Conservation (phyloP, 2,797 vertebrate species). For the Pangasius krempfi region DNA sequence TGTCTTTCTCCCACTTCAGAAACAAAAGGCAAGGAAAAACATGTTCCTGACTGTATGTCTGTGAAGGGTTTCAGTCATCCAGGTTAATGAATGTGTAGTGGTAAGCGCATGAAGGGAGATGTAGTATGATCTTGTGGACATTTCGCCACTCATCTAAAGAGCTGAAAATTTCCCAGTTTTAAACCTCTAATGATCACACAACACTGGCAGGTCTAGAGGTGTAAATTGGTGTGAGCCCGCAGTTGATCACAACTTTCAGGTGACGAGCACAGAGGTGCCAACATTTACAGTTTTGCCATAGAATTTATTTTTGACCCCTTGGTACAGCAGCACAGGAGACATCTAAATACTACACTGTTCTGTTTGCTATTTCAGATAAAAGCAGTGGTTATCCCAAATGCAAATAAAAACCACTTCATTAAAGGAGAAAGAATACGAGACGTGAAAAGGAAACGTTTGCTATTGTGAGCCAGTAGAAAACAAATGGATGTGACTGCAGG, state of each 20-base stretch:
- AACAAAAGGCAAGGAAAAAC: conserved; percentile 17
- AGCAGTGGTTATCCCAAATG: not conserved
- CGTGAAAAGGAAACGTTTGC: not conserved
- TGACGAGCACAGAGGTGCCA: conserved; percentile 12
- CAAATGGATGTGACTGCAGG: not conserved
- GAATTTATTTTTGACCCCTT: not conserved
- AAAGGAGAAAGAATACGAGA: not conserved
- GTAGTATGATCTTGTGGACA: not conserved
- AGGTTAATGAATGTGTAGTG: conserved; percentile 15
- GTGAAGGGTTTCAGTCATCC: conserved; percentile 11
- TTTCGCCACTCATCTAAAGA: conserved; percentile 1
- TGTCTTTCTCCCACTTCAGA: conserved; percentile 8
- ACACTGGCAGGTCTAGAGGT: not conserved
- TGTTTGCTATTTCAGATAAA: not conserved
- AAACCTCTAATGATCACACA: conserved; percentile 4
- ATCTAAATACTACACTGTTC: not conserved
- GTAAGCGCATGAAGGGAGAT: not conserved
- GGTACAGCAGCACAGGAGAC: not conserved
- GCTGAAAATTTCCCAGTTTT: not conserved
- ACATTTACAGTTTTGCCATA: not conserved
- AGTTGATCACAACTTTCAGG: conserved; percentile 21
- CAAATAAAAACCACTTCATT: not conserved
- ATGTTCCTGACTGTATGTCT: conserved; percentile 12
- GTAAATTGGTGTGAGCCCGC: conserved; percentile 10
- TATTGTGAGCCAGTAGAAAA: not conserved